Conservation (phyloP, 2,113 vertebrate genomes). For the Microcebus murinus region DNA sequence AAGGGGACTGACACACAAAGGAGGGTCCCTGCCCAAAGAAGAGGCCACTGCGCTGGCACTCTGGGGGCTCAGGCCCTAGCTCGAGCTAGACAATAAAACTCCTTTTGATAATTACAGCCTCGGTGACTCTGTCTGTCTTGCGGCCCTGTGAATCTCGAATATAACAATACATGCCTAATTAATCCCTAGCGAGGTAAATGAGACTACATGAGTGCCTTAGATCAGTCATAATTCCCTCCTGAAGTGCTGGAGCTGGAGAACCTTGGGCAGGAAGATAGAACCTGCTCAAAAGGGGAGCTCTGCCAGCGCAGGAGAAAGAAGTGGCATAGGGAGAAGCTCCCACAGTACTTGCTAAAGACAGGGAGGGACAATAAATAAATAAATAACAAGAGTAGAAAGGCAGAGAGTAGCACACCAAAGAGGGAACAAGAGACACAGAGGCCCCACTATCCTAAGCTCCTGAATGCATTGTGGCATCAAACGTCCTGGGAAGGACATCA, state of each 20-base stretch:
- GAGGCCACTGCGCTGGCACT: too few relatives aligned
- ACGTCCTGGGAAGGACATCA: background rate
- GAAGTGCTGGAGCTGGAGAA: background rate
- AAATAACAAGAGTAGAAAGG: background rate
- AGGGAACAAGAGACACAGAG: background rate
- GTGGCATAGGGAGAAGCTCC: background rate
- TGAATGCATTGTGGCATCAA: background rate
- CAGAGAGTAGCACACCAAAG: background rate
- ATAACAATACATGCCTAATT: background rate
- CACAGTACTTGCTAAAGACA: background rate
- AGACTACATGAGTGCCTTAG: background rate
- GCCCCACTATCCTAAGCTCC: background rate
- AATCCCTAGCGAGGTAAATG: background rate
- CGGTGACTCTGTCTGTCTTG: too few relatives aligned
- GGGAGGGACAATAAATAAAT: background rate
- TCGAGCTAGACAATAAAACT: too few relatives aligned
- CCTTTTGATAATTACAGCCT: too few relatives aligned
- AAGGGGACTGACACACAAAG: too few relatives aligned
- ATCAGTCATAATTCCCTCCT: background rate
- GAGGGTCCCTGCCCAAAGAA: too few relatives aligned
- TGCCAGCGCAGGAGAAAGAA: background rate
- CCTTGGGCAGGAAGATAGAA: background rate
- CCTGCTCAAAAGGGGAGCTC: background rate
- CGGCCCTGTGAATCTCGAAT: too few relatives aligned
- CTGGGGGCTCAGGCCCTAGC: too few relatives aligned